Base-by-base conservation (phyloP, 2,113 vertebrate species). In the Macroglossus sobrinus region DNA sequence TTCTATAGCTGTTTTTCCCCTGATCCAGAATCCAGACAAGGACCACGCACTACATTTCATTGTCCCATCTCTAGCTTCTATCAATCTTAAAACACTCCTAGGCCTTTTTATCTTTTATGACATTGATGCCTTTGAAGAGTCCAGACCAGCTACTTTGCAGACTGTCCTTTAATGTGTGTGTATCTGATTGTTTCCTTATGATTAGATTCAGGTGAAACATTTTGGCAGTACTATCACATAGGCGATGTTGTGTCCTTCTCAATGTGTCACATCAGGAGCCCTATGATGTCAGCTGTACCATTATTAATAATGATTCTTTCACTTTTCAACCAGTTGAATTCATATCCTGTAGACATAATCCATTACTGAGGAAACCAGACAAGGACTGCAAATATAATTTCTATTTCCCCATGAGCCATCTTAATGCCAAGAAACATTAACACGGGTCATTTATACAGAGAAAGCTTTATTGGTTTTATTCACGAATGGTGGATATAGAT, bases 401-500 rank as follows among this genome's bases (percentile, higher is more conserved):
- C 89, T 93, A 63, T 91, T 97, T 97, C 85, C 72, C 89, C 55
- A 81, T 7, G 21, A 90, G 87, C 71, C 84, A 59, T 89, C 45
- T 81, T 91, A 87, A 97, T 95, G 95, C 89, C 96, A 97, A 96
- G 89, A 95, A 86, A 94, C 94, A 94, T 97, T 98, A 94, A 90
- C 85, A 92, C 30, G 91, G 95, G 89, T 93, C 94, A 95, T 93
- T 96, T 89, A 94, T 82, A 94, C 22, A 91, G 86, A 75, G n/a
- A 91, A 78, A 85, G 59, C 61, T 96, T 79, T 81, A 69, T 84
- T 47, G 14, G 66, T 93, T 96, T 96, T 95, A 88, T 91, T 95
- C 78, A 75, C 3, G 0, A 85, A 92, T 85, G 43, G 81, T 82
- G 50, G 50, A 12, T 66, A 69, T 72, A 94, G 71, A 96, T 95